These are phyloP conservation scores for Parnassius smintheus DNA, from an alignment of 2,888 invertebrate species.

Conservation along the genomic window DNA sequence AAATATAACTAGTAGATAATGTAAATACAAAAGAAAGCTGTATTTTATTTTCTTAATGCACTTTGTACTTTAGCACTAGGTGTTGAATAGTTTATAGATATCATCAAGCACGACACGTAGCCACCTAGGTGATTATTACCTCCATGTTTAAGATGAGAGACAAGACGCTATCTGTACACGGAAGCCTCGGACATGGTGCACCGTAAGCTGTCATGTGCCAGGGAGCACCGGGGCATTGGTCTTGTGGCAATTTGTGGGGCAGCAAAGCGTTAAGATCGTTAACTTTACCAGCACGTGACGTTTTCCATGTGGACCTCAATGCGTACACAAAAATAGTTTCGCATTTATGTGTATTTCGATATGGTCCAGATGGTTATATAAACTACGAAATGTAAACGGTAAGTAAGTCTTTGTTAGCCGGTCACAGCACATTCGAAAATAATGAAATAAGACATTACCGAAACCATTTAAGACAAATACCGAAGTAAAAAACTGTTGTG, in stretches of 20 bases:
- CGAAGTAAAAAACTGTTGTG: no score
- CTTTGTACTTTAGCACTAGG: no score
- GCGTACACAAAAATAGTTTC: conserved; percentile 30
- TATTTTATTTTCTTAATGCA: neutral
- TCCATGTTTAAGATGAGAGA: conserved; percentile 27
- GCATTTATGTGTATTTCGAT: conserved; percentile 13
- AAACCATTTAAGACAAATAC: no score
- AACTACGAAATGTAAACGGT: no score
- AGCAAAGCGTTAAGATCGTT: conserved; percentile 79
- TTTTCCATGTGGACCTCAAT: conserved; percentile 63
- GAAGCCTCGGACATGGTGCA: conserved; percentile 70
- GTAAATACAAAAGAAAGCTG: neutral
- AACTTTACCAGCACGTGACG: conserved; percentile 49
- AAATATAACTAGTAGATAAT: no score
- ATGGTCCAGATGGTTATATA: no score
- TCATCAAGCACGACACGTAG: conserved; percentile 17
- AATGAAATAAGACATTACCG: no score
- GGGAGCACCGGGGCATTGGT: conserved; percentile 73
- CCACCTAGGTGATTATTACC: conserved; percentile 27
- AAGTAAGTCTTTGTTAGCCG: no score
- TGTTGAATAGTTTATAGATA: conserved; percentile 14
- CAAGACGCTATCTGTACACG: conserved; percentile 35
- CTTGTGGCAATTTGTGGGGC: conserved; percentile 73
- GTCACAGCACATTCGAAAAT: neutral
- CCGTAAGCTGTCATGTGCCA: conserved; percentile 72